Percentiles rank a stretch among this genome's conserved stretches.
These are phyloP conservation scores for Orthonyx spaldingii DNA, from an alignment of 2,113 vertebrate genomes.

Conservation along the genomic window DNA sequence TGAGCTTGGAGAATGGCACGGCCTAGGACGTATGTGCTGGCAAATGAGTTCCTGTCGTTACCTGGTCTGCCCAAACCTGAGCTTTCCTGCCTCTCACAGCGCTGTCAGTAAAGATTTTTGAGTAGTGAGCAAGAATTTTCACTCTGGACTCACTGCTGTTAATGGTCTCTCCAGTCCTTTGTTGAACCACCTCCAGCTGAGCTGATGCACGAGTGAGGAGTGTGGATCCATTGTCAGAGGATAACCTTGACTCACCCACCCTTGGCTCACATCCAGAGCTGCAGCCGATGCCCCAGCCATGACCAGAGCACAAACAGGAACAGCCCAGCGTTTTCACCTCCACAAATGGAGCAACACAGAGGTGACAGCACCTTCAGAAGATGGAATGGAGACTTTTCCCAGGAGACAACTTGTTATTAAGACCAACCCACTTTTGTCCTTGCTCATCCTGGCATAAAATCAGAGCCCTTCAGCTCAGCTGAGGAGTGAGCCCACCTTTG, in stretches of 20 bases:
- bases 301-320: background rate
- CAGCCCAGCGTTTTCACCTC: background rate
- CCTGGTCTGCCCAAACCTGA: background rate
- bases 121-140: background rate
- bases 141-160: background rate
- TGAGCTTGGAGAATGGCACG: background rate
- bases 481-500: background rate
- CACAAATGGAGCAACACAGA: background rate
- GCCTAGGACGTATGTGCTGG: background rate
- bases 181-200: background rate
- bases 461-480: background rate
- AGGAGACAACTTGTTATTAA: background rate
- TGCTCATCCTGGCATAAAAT: background rate
- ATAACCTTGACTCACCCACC: background rate
- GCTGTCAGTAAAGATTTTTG: background rate
- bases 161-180: background rate
- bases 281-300: background rate
- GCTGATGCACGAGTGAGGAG: background rate
- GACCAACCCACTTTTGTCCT: background rate
- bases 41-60: background rate
- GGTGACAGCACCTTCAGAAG: background rate
- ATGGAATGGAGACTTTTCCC: background rate
- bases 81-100: background rate
- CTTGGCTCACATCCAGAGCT: background rate
- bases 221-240: background rate